Base-by-base conservation (phyloP, 1,140 invertebrate genomes). In the Lasioglossum baleicum region DNA sequence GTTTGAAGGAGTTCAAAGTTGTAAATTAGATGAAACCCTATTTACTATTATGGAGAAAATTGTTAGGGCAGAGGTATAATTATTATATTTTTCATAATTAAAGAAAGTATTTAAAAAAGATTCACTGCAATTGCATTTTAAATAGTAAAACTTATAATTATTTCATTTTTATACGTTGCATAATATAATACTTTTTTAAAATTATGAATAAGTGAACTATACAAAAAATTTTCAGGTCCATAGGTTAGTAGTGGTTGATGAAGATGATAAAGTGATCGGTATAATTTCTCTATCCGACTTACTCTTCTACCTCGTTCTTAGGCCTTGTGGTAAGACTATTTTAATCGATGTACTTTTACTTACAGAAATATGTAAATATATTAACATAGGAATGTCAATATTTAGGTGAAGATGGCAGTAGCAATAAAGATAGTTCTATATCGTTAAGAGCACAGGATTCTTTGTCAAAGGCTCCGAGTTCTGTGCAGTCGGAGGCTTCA, bases 1-100 rank as follows among this genome's bases (percentile, higher is more conserved):
- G 97, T 99, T 99, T 92, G 99, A 99, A 94, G 98, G 98, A 75
- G 98, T 99, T 20, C 97, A 98, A 86, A 99, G 98, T 90, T 99
- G 99, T 93, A 97, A 96, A 88, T 93, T 98, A 84, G 96, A 97
- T 84, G 99, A 99, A 90, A 97, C 97, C 2, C 94, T 99, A 60
- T 97, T 95, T 89, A 95, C 96, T 72, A 96, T 99, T 74, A 97
- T 99, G 95, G 98, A 99, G 89, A 97, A 96, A 90, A 99, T 99
- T 88, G 98, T 99, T 2, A 96, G 97, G 87, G 99, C 99, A 67
- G 99, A 99, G 95, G 98, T 98, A n/a, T n/a, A n/a, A n/a, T 92
- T 88, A 85, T 3, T 64, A 26, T 56, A 53, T 7, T 44, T 48
- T 6, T n/a, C n/a, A n/a, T n/a, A n/a, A n/a, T n/a, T n/a, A n/a